A percentile compares a stretch with the other conserved stretches of the same genome.
Evolutionary conservation across 1,140 invertebrate species (phyloP).

Genomic region (Leptinotarsa undecemlineata): DNA sequence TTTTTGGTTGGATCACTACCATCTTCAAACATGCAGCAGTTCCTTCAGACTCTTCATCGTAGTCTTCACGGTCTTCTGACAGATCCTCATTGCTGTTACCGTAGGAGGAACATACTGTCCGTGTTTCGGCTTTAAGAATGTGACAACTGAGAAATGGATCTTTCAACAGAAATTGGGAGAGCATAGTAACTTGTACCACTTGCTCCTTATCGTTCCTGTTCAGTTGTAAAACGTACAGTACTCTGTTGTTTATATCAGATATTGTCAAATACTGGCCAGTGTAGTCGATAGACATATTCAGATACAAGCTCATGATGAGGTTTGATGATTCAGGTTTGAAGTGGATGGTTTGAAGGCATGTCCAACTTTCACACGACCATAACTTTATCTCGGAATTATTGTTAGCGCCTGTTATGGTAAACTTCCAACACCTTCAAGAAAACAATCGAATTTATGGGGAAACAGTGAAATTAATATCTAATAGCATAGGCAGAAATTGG

Average conservation of each 20-base stretch:
- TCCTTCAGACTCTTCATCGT: conserved; percentile 44
- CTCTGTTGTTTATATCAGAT: conserved; percentile 78
- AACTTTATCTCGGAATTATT: conserved; percentile 90
- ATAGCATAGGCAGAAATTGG: too few species aligned
- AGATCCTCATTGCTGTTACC: conserved; percentile 52
- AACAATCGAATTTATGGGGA: conserved; percentile 31
- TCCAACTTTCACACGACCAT: conserved; percentile 93
- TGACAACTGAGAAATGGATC: conserved; percentile 85
- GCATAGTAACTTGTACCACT: conserved; percentile 64
- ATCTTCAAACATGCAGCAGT: conserved; percentile 61
- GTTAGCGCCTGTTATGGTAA: conserved; percentile 86
- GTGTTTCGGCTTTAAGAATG: conserved; percentile 74
- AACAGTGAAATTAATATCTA: too few species aligned
- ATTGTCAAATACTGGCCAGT: conserved; percentile 82
- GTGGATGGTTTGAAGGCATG: conserved; percentile 84
- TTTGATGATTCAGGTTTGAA: conserved; percentile 61
- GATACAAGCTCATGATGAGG: conserved; percentile 52
- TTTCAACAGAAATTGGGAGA: conserved; percentile 82
- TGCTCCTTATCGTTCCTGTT: conserved; percentile 61
- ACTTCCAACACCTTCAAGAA: conserved; percentile 91
- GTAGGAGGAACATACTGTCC: conserved; percentile 50
- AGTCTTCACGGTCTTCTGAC: conserved; percentile 47
- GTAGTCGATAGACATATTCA: conserved; percentile 80
- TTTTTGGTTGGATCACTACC: conserved; percentile 86
- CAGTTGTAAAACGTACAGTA: conserved; percentile 79